A percentile compares a stretch with the other conserved stretches of the same genome.
phyloP scores from a whole-genome alignment of 1,140 invertebrate species.

The Hormaphis cornu region DNA sequence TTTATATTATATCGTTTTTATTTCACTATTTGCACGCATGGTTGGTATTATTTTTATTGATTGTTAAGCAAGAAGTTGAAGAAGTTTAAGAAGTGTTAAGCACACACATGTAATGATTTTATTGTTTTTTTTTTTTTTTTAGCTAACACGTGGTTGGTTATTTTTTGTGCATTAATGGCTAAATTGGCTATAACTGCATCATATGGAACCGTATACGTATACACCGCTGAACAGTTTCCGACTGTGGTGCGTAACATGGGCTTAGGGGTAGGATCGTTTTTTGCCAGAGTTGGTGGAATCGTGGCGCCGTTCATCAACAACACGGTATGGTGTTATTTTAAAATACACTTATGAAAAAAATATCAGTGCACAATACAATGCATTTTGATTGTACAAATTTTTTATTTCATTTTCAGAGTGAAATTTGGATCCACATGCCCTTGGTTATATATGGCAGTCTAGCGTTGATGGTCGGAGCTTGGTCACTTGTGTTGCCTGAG shows the following conservation, averaged over 20 bases:
- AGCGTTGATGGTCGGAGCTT: constrained; percentile 33
- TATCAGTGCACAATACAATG: neutral
- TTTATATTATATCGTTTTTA: too few relatives aligned
- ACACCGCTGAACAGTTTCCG: constrained; percentile 73
- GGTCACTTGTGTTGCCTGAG: constrained; percentile 38
- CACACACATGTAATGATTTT: too few relatives aligned
- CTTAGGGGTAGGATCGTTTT: constrained; percentile 65
- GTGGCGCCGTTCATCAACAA: constrained; percentile 62
- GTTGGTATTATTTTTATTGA: too few relatives aligned
- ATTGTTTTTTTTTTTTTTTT: neutral
- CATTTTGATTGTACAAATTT: neutral
- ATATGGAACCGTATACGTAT: constrained; percentile 70
- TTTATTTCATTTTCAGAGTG: constrained; percentile 42
- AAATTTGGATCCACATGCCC: constrained; percentile 52
- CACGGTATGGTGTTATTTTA: constrained; percentile 43
- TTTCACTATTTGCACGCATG: too few relatives aligned
- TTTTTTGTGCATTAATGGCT: constrained; percentile 61
- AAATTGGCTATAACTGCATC: constrained; percentile 74
- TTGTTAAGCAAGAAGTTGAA: too few relatives aligned
- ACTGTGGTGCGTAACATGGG: constrained; percentile 71
- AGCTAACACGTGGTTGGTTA: constrained; percentile 38
- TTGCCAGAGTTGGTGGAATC: constrained; percentile 66
- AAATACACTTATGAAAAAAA: too few relatives aligned
- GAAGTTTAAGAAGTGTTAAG: too few relatives aligned
- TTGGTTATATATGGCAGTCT: constrained; percentile 37